Percentiles rank a stretch among this genome's conserved stretches.
Conservation (phyloP, 2,797 vertebrate genomes). For the Chiloscyllium punctatum region DNA sequence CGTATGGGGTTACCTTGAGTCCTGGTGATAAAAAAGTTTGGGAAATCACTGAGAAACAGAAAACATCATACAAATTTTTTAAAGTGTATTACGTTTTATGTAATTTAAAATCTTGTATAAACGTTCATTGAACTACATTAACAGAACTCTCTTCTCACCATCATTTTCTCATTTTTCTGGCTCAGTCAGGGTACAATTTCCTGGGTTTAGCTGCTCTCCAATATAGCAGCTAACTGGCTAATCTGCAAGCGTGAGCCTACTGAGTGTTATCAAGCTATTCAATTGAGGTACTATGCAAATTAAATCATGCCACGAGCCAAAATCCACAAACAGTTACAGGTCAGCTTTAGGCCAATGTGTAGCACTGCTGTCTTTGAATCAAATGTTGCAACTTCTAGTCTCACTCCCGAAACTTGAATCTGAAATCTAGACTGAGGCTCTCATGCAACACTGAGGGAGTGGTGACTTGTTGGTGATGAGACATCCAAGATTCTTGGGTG, state of each 20-base stretch:
- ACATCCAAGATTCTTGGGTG: too few species aligned
- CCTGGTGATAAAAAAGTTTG: conserved; percentile 50
- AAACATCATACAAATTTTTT: not conserved
- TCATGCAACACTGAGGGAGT: not conserved
- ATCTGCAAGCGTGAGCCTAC: not conserved
- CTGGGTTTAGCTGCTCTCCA: not conserved
- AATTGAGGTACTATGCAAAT: not conserved
- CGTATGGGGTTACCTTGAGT: conserved; percentile 77
- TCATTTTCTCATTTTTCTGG: not conserved
- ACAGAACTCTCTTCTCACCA: not conserved
- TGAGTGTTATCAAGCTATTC: not conserved
- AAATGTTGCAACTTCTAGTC: not conserved
- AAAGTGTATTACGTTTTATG: not conserved
- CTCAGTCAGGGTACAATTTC: not conserved
- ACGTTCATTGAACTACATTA: not conserved
- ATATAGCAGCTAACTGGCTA: not conserved
- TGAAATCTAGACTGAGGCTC: not conserved
- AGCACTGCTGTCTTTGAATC: not conserved
- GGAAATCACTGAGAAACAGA: not conserved
- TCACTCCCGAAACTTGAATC: not conserved
- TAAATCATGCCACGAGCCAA: not conserved
- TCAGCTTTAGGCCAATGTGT: not conserved
- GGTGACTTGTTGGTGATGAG: not conserved
- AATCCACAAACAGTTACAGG: not conserved
- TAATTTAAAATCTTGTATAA: not conserved